Conservation (phyloP, 2,113 vertebrate species). For the Chionomys nivalis region DNA sequence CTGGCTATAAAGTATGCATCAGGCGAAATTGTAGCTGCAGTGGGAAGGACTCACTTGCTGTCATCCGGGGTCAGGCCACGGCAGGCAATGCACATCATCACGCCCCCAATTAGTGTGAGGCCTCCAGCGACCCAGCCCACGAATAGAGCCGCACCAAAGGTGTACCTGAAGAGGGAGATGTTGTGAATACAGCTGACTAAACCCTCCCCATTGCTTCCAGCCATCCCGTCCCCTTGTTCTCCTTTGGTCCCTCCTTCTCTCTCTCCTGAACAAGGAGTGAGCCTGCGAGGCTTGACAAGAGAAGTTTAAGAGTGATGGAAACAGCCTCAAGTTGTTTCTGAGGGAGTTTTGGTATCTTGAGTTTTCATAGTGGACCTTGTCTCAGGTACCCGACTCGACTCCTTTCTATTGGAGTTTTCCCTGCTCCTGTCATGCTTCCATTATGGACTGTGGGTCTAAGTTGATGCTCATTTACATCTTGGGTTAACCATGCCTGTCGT, state of each 20-base stretch:
- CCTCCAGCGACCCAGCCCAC: slow-evolving; percentile 95
- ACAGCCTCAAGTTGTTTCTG: slow-evolving; percentile 16
- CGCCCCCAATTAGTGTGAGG: slow-evolving; percentile 89
- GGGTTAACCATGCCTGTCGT: slow-evolving; percentile 21
- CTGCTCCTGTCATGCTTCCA: not conserved
- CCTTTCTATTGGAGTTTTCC: slow-evolving; percentile 25
- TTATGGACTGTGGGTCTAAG: not conserved
- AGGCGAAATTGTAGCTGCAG: not conserved
- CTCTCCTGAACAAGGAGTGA: not conserved
- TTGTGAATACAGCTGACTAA: not conserved
- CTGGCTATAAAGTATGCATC: not conserved
- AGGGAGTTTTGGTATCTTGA: slow-evolving; percentile 7
- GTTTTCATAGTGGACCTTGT: not conserved
- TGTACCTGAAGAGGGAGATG: slow-evolving; percentile 88
- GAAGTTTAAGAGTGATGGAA: not conserved
- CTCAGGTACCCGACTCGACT: not conserved
- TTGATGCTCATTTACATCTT: slow-evolving; percentile 57
- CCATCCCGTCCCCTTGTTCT: not conserved
- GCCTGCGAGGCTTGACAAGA: slow-evolving; percentile 28
- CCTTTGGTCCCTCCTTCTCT: not conserved
- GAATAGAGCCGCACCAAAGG: slow-evolving; percentile 93
- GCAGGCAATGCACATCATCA: slow-evolving; percentile 94
- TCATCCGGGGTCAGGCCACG: slow-evolving; percentile 89
- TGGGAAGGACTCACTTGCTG: slow-evolving; percentile 85
- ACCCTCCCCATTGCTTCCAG: not conserved